Percentiles rank a stretch among this genome's conserved stretches.
These are phyloP conservation scores for crab-eating macaque (Macaca fascicularis) DNA, from an alignment of 2,113 vertebrate genomes.

Conservation along the genomic window T2T-MFA8v1.1 NC_088378.1:157930001-157930500, in stretches of 20 bases:
- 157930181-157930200: constrained; percentile 29
- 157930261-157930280: not conserved
- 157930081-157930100: constrained; percentile 52
- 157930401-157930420: not conserved
- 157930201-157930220: constrained; percentile 63
- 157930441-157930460: not conserved
- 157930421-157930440: not conserved
- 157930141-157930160: constrained; percentile 45
- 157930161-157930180: constrained; percentile 24
- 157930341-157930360: not conserved
- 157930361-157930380: not conserved
- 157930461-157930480: not conserved
- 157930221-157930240: constrained; percentile 49
- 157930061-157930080: constrained; percentile 77
- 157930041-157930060: constrained; percentile 72
- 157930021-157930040: constrained; percentile 41
- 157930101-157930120: constrained; percentile 58
- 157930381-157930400: not conserved
- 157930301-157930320: constrained; percentile 23
- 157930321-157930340: not conserved
- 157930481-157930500: not conserved
- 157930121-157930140: constrained; percentile 72
- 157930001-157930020: constrained; percentile 38
- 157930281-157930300: constrained; percentile 13
- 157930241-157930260: constrained; percentile 50